A percentile compares a stretch with the other conserved stretches of the same genome.
Conservation (phyloP, 2,113 vertebrate species). For the Pseudorectes ferrugineus region DNA sequence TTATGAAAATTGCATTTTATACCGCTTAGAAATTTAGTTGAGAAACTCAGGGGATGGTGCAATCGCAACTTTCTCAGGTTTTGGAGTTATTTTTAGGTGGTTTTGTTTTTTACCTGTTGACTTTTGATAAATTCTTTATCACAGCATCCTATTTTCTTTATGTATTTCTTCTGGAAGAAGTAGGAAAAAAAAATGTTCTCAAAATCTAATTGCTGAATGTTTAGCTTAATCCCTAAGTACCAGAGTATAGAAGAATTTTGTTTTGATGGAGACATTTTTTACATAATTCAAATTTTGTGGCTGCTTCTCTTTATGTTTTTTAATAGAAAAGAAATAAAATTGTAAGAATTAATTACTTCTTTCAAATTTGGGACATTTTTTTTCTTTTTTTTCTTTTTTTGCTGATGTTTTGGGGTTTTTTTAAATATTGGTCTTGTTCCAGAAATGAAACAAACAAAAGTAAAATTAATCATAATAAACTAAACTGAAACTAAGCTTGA, state of each 20-base stretch:
- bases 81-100: not conserved
- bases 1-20: not conserved
- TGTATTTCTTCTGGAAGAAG: not conserved
- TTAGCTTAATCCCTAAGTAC: not conserved
- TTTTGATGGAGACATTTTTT: not conserved
- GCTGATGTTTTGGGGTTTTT: not conserved
- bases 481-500: not conserved
- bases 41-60: rapidly evolving
- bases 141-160: not conserved
- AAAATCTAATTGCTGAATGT: not conserved
- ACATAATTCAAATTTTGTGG: not conserved
- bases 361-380: not conserved
- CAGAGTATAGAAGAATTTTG: not conserved
- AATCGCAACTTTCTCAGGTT: not conserved
- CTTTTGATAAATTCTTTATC: not conserved
- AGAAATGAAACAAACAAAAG: not conserved
- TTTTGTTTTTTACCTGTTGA: rapidly evolving
- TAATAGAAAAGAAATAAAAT: not conserved
- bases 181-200: not conserved
- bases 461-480: not conserved
- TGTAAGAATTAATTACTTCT: rapidly evolving
- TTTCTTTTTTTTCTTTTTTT: not conserved
- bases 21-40: not conserved
- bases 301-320: not conserved
- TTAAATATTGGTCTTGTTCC: not conserved